phyloP scores from a whole-genome alignment of 2,113 vertebrate genomes.

The Rhinolophus sinicus region DNA sequence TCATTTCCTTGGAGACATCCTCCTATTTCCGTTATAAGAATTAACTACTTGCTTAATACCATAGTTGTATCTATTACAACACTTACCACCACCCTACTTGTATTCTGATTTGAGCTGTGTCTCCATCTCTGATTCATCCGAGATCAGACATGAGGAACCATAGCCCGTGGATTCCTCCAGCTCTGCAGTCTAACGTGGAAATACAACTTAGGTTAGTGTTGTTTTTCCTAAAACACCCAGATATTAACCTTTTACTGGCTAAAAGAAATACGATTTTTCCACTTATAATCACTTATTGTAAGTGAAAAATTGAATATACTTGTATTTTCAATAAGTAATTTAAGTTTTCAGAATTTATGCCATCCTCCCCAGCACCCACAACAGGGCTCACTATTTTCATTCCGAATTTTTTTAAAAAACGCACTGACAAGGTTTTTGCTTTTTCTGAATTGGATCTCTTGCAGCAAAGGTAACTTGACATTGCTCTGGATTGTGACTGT shows the following conservation, averaged over 20 bases:
- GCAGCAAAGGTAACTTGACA: neutral
- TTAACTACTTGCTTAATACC: neutral
- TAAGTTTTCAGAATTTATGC: constrained; percentile 15
- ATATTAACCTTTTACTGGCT: neutral
- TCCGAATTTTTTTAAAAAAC: neutral
- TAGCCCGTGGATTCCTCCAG: neutral
- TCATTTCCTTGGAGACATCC: neutral
- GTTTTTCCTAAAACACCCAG: neutral
- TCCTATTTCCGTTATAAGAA: neutral
- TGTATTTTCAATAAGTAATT: neutral
- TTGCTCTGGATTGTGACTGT: neutral
- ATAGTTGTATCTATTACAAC: neutral
- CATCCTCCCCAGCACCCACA: neutral
- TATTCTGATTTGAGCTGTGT: neutral
- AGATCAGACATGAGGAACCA: neutral
- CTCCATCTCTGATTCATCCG: neutral
- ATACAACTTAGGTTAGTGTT: neutral
- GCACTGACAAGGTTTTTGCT: neutral
- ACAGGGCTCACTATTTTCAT: neutral
- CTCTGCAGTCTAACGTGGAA: neutral
- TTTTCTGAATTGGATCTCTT: constrained; percentile 6
- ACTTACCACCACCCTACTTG: neutral
- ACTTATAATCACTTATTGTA: neutral
- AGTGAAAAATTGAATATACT: neutral
- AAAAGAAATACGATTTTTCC: neutral